Evolutionary conservation across 2,113 vertebrate species (phyloP).

Genomic region (Grammomys surdaster): DNA sequence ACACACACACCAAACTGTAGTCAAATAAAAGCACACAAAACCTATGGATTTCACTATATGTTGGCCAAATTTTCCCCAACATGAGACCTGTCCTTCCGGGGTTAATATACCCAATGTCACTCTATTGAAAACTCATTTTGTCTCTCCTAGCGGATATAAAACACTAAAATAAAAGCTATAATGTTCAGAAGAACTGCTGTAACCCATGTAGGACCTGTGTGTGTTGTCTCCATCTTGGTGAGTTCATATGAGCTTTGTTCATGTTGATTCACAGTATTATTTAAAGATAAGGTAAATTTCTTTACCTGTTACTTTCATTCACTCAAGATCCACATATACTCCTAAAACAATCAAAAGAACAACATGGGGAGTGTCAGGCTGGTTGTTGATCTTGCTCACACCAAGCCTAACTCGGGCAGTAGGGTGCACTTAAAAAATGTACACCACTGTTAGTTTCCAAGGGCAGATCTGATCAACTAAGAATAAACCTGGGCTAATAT

Average conservation of each 20-base stretch:
- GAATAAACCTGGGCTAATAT: not conserved
- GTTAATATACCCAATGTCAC: not conserved
- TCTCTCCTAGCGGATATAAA: not conserved
- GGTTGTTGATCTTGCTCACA: not conserved
- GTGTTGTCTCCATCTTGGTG: not conserved
- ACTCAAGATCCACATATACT: conserved; percentile 24
- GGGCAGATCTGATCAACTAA: not conserved
- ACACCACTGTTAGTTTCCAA: not conserved
- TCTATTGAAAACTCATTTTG: not conserved
- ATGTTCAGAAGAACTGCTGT: not conserved
- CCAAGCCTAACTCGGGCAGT: too few relatives aligned
- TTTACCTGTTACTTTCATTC: not conserved
- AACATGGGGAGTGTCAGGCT: not conserved
- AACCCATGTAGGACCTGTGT: not conserved
- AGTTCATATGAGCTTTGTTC: not conserved
- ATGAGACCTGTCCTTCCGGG: not conserved
- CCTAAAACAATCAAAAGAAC: conserved; percentile 6
- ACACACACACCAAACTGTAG: not conserved
- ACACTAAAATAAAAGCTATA: not conserved
- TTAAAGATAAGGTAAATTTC: not conserved
- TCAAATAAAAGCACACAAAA: not conserved
- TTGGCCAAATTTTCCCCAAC: not conserved
- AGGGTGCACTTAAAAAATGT: too few relatives aligned
- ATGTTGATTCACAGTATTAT: not conserved
- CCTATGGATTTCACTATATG: not conserved